These are phyloP conservation scores for Pollenia labialis DNA, from an alignment of 2,888 invertebrate genomes.

Conservation along the genomic window DNA sequence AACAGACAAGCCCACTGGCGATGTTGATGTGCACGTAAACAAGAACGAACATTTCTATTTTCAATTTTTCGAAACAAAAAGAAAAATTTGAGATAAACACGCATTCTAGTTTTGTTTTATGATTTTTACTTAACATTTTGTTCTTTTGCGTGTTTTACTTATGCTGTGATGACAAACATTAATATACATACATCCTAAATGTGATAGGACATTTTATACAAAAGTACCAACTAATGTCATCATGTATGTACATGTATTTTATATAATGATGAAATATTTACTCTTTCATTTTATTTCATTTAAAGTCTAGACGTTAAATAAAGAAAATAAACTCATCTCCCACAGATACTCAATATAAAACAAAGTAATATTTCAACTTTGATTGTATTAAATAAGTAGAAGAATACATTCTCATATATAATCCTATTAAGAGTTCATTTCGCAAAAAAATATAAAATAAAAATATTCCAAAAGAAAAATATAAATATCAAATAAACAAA, in stretches of 20 bases:
- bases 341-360: background rate
- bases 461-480: background rate
- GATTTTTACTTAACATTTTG: conserved; percentile 2
- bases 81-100: conserved; percentile 22
- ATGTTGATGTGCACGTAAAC: background rate
- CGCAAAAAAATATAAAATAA: background rate
- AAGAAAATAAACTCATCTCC: background rate
- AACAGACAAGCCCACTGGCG: background rate
- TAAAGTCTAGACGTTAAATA: conserved; percentile 47
- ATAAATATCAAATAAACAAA: background rate
- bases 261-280: conserved; percentile 28
- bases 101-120: background rate
- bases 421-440: conserved; percentile 24
- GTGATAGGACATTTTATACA: background rate
- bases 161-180: background rate
- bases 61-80: background rate
- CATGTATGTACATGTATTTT: background rate
- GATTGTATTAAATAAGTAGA: conserved; percentile 1
- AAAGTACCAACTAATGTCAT: conserved; percentile 39
- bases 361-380: background rate
- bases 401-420: background rate
- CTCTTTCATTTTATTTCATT: conserved; percentile 43
- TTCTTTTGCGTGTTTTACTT: background rate
- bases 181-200: background rate
- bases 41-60: conserved; percentile 2